phyloP scores from a whole-genome alignment of 2,888 invertebrate genomes.

The Melanostoma scalare region DNA sequence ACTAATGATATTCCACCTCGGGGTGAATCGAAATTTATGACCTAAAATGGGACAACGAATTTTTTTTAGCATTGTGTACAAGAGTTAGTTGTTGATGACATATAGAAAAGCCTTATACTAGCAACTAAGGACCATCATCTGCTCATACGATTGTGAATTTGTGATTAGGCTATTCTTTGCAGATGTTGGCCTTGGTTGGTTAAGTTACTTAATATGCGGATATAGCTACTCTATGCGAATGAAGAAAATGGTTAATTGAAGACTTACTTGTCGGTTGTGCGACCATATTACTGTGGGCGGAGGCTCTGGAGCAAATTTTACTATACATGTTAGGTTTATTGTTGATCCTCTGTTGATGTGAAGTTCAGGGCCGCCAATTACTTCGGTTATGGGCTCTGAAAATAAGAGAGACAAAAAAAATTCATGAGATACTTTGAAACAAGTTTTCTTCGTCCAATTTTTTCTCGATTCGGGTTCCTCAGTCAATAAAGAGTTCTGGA shows the following conservation, averaged over 20 bases:
- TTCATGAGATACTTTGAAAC: conserved; percentile 5
- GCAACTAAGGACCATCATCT: conserved; percentile 46
- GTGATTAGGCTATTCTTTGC: conserved; percentile 44
- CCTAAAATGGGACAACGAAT: conserved; percentile 82
- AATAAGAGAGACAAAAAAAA: conserved; percentile 43
- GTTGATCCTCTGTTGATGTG: conserved; percentile 94
- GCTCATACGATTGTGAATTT: conserved; percentile 37
- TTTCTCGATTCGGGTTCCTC: neutral
- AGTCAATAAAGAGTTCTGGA: too few relatives aligned
- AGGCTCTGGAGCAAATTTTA: conserved; percentile 92
- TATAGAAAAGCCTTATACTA: conserved; percentile 28
- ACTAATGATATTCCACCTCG: conserved; percentile 93
- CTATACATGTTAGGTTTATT: conserved; percentile 93
- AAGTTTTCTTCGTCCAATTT: too few relatives aligned
- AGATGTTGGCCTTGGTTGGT: conserved; percentile 25
- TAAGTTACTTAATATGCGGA: conserved; percentile 19
- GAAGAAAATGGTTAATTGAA: conserved; percentile 46
- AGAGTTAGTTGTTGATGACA: conserved; percentile 41
- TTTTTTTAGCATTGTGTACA: neutral
- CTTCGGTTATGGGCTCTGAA: conserved; percentile 91
- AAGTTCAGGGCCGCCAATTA: conserved; percentile 90
- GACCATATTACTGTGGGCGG: conserved; percentile 93
- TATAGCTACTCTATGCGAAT: conserved; percentile 7
- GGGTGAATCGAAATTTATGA: conserved; percentile 95
- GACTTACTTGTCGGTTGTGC: conserved; percentile 86